Evolutionary conservation across 2,797 vertebrate genomes (phyloP), one percentile per base, ranked within the genome.

Genomic region (Pantherophis vulpinus): DNA sequence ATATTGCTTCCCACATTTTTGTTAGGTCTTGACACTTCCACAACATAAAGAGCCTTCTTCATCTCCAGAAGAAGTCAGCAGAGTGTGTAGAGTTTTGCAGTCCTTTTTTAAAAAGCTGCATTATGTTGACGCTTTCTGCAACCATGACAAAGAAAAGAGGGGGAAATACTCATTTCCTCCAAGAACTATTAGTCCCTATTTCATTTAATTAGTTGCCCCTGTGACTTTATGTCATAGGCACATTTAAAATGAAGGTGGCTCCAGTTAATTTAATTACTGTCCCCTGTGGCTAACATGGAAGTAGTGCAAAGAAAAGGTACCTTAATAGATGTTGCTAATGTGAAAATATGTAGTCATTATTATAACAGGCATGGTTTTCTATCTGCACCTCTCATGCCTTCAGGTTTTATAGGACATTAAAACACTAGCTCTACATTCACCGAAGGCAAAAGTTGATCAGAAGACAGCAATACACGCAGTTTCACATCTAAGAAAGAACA

Each of bases 171-270:
- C 74, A 5, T 86, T 89, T 25, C 70, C 61, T 94, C 91, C 89
- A 91, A 86, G 58, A 95, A 90, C 2, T 27, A 37, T 86, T n/a
- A 55, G 88, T 70, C 87, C 63, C 3, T 87, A 56, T 92, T 96
- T 94, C 93, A 92, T 88, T 14, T 91, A 93, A 95, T 96, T 95
- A 91, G 5, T 94, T 93, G 12, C 16, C 20, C 32, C 5, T 86
- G 32, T 60, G 29, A 2, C 61, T 92, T 87, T 90, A 70, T 91
- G 58, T 93, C 90, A 91, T 23, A 63, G 47, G 66, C 66, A 91
- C 0, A 63, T 93, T 94, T 47, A 89, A 95, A 97, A 93, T 25
- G 4, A 92, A 1, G 5, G 4, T 91, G 86, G 79, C 93, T 93
- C 94, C 86, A 91, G 90, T 93, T 47, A 25, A 90, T 91, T 92